Conservation (phyloP, 2,888 invertebrate species). For the Punctoribates punctum region DNA sequence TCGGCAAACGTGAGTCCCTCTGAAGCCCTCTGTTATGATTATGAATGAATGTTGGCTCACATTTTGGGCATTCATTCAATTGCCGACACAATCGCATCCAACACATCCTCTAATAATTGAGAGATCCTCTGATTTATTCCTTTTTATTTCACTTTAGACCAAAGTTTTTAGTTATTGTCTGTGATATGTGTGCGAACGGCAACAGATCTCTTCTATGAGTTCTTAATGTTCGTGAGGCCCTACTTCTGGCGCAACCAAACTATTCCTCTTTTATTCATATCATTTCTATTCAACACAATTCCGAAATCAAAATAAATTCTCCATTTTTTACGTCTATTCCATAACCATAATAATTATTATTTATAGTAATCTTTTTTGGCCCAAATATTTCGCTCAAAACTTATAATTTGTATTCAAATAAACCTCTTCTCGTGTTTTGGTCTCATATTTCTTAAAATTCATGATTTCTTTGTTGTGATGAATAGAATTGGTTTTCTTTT, state of each 20-base stretch:
- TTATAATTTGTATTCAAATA: not conserved
- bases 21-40: conserved; percentile 11
- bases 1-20: conserved; percentile 14
- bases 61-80: conserved; percentile 8
- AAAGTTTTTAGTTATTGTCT: not conserved
- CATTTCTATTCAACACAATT: not conserved
- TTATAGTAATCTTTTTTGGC: not conserved
- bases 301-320: conserved; percentile 1
- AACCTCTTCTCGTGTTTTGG: not conserved
- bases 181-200: not conserved
- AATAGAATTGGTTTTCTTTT: not conserved
- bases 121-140: conserved; percentile 28
- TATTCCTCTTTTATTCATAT: not conserved
- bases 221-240: not conserved
- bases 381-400: not conserved
- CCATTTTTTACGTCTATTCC: not conserved
- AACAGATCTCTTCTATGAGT: not conserved
- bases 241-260: not conserved
- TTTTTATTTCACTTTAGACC: conserved; percentile 8
- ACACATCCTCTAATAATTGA: conserved; percentile 44
- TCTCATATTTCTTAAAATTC: not conserved
- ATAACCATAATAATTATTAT: not conserved
- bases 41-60: conserved; percentile 20
- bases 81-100: conserved; percentile 29
- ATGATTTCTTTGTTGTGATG: not conserved